phyloP scores from a whole-genome alignment of 1,140 invertebrate genomes.

The Ceratosolen solmsi region DNA sequence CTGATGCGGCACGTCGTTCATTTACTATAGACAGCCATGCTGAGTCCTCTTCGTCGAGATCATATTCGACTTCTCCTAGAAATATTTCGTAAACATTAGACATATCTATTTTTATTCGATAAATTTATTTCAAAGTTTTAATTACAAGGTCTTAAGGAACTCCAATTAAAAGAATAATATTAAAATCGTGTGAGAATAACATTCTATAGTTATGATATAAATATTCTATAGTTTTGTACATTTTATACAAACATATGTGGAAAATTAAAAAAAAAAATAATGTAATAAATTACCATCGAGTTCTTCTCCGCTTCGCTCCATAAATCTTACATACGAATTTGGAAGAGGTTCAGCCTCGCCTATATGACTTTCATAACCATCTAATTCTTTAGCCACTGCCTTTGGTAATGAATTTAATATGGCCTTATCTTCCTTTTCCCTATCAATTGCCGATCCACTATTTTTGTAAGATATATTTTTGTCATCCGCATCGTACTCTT shows the following conservation, averaged over 20 bases:
- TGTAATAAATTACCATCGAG: conserved; percentile 83
- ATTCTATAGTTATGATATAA: no score
- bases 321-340: conserved; percentile 90
- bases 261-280: no score
- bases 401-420: conserved; percentile 79
- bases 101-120: background rate
- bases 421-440: conserved; percentile 69
- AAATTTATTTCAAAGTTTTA: no score
- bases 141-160: no score
- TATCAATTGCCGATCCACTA: conserved; percentile 54
- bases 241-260: no score
- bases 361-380: conserved; percentile 81
- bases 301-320: conserved; percentile 95
- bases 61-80: conserved; percentile 90
- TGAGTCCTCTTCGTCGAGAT: conserved; percentile 97
- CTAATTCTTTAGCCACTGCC: conserved; percentile 85
- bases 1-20: conserved; percentile 81
- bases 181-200: no score
- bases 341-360: conserved; percentile 86
- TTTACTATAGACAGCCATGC: conserved; percentile 94
- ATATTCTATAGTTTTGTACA: no score
- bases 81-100: conserved; percentile 33
- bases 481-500: conserved; percentile 62
- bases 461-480: conserved; percentile 59
- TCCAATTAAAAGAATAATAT: no score